phyloP scores from a whole-genome alignment of 2,888 invertebrate species.

The Acrobasis suavella region DNA sequence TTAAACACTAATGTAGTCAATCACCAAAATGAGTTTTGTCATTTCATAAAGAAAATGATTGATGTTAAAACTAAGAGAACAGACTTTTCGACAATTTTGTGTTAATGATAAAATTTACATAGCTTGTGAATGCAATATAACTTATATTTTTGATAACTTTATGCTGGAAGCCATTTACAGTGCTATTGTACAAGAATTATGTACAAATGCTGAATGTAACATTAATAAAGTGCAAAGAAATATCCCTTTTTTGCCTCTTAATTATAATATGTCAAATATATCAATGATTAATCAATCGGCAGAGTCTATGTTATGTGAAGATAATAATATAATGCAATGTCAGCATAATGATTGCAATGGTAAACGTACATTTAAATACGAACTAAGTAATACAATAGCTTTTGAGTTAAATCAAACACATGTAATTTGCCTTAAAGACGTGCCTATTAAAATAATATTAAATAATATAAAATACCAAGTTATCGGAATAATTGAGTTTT shows the following conservation, averaged over 20 bases:
- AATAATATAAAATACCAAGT: too few species aligned
- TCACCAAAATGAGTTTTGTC: neutral
- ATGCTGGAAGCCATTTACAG: neutral
- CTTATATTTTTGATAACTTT: too few species aligned
- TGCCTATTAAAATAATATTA: too few species aligned
- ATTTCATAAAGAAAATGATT: neutral
- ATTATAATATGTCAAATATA: neutral
- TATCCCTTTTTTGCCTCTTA: neutral
- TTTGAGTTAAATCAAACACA: neutral
- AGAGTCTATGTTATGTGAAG: neutral
- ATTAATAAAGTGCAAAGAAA: neutral
- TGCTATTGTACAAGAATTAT: neutral
- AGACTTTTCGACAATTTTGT: neutral
- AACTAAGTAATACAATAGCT: neutral
- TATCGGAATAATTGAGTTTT: too few species aligned
- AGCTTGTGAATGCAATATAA: neutral
- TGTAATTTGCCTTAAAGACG: too few species aligned
- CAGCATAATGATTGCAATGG: constrained; percentile 5
- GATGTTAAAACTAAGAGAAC: neutral
- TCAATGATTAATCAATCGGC: neutral
- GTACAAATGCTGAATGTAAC: neutral
- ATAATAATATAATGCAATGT: neutral
- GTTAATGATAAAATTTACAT: constrained; percentile 2
- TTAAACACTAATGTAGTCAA: neutral
- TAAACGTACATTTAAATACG: neutral